Evolutionary conservation across 2,888 invertebrate species (phyloP).

Genomic region (Heliconius aoede): DNA sequence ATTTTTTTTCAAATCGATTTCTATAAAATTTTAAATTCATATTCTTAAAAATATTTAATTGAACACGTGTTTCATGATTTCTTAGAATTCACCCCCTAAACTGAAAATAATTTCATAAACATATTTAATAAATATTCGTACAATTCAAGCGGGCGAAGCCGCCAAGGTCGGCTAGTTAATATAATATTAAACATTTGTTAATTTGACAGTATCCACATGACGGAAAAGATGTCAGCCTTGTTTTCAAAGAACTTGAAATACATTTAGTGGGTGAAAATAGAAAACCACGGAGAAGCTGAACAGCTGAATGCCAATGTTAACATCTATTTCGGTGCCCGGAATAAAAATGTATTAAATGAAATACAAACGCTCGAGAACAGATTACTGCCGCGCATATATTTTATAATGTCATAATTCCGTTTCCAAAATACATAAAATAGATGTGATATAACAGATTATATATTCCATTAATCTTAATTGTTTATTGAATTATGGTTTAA

Average conservation of each 20-base stretch:
- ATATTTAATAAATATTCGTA: no score
- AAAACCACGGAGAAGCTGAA: conserved; percentile 66
- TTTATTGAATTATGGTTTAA: background rate
- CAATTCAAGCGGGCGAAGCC: no score
- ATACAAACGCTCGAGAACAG: conserved; percentile 48
- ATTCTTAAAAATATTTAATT: no score
- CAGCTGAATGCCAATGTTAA: conserved; percentile 80
- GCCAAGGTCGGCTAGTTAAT: no score
- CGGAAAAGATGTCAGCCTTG: conserved; percentile 70
- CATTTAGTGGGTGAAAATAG: conserved; percentile 74
- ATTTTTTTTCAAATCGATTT: no score
- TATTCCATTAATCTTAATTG: conserved; percentile 34
- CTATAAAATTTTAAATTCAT: no score
- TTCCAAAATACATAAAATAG: conserved; percentile 41
- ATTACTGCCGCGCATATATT: conserved; percentile 44
- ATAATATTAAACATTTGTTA: background rate
- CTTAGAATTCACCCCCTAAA: no score
- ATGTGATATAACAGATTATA: conserved; percentile 34
- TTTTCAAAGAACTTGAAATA: conserved; percentile 62
- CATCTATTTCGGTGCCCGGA: conserved; percentile 67
- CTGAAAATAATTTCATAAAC: no score
- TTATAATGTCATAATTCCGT: conserved; percentile 45
- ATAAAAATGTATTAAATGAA: conserved; percentile 57
- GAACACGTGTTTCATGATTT: no score
- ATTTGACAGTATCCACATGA: conserved; percentile 19